Evolutionary conservation across 2,113 vertebrate genomes (phyloP).

Genomic region (Octodon degus): DNA sequence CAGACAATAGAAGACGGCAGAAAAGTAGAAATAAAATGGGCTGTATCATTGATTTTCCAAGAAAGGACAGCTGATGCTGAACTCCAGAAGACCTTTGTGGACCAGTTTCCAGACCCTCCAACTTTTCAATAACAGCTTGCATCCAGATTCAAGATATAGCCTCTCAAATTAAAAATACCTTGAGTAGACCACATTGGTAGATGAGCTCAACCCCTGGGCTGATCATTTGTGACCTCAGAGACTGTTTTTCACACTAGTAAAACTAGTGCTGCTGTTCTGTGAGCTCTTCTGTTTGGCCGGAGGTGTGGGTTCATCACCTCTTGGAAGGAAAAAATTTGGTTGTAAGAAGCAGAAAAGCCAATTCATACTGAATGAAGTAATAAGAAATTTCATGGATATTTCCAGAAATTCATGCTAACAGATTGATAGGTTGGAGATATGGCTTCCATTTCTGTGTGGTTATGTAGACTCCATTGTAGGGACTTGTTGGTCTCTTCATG

Average conservation of each 20-base stretch:
- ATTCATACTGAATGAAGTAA: not conserved
- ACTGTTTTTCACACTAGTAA: not conserved
- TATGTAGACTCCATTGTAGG: not conserved
- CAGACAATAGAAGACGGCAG: not conserved
- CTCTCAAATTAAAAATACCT: not conserved
- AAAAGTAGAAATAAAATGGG: not conserved
- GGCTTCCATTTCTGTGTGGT: not conserved
- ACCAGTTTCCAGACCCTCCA: not conserved
- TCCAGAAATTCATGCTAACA: not conserved
- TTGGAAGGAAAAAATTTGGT: not conserved
- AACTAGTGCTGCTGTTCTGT: not conserved
- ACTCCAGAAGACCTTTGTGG: not conserved
- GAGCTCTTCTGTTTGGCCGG: not conserved
- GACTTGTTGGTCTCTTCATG: too few relatives aligned
- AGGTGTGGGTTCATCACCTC: not conserved
- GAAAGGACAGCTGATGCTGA: not conserved
- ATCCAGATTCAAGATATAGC: not conserved
- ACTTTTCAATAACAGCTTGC: not conserved
- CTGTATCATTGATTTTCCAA: not conserved
- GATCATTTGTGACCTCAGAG: not conserved
- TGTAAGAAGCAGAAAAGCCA: not conserved
- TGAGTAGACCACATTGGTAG: not conserved
- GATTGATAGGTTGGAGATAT: not conserved
- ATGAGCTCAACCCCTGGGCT: not conserved
- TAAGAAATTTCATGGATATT: not conserved